Conservation (phyloP, 2,888 invertebrate genomes). For the Epistrophella euchroma region DNA sequence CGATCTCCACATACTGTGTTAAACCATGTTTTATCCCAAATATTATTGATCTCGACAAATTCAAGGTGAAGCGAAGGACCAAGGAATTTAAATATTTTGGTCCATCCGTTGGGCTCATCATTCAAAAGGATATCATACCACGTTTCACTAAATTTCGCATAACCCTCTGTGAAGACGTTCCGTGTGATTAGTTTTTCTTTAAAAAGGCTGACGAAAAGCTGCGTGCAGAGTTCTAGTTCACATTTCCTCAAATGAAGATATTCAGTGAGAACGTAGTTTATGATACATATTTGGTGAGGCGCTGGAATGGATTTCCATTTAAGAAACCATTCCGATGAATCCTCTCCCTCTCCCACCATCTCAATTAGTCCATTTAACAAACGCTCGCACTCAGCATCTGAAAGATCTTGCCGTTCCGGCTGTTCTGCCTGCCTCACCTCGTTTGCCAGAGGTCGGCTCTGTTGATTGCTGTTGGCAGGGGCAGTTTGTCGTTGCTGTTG, state of each 20-base stretch:
- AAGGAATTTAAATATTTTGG: conserved; percentile 81
- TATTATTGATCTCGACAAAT: conserved; percentile 78
- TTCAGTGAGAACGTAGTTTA: conserved; percentile 79
- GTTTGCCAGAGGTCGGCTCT: conserved; percentile 11
- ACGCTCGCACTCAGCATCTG: conserved; percentile 77
- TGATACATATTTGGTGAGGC: conserved; percentile 78
- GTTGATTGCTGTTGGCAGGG: conserved; percentile 23
- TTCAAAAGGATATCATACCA: conserved; percentile 79
- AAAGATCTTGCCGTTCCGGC: conserved; percentile 26
- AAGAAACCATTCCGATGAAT: conserved; percentile 31
- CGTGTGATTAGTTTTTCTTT: conserved; percentile 76
- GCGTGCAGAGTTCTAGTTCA: conserved; percentile 79
- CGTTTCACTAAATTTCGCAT: conserved; percentile 78
- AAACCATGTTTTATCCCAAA: conserved; percentile 80
- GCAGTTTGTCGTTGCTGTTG: conserved; percentile 48
- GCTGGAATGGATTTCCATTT: conserved; percentile 78
- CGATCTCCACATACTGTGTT: conserved; percentile 78
- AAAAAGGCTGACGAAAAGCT: conserved; percentile 79
- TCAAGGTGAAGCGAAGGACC: conserved; percentile 80
- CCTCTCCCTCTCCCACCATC: conserved; percentile 77
- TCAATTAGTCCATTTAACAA: conserved; percentile 79
- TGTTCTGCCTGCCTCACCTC: conserved; percentile 10
- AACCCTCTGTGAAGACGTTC: conserved; percentile 78
- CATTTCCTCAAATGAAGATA: conserved; percentile 79
- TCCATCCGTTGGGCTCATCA: conserved; percentile 81